Evolutionary conservation across 2,797 vertebrate species (phyloP).

Genomic region (Cirrhinus molitorella): DNA sequence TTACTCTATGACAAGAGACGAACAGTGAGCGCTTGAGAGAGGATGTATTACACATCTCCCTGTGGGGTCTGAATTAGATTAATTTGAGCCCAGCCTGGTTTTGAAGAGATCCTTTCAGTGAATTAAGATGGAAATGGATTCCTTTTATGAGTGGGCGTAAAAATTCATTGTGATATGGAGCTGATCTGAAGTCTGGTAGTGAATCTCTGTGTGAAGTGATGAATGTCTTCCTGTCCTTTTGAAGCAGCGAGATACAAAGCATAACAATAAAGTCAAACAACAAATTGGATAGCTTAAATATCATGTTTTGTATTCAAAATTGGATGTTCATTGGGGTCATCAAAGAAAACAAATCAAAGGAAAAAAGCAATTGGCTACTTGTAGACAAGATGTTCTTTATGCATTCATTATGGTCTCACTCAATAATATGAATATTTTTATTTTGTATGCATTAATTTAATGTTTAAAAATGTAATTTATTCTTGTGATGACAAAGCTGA

Average conservation of each 20-base stretch:
- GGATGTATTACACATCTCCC: constrained; percentile 56
- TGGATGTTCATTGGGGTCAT: background rate
- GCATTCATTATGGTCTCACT: background rate
- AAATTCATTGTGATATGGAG: constrained; percentile 31
- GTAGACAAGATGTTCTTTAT: background rate
- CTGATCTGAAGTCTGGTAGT: constrained; percentile 40
- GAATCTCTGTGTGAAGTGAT: constrained; percentile 42
- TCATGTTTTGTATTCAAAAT: constrained; percentile 16
- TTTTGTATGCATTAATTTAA: background rate
- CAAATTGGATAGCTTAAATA: constrained; percentile 25
- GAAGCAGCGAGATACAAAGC: background rate
- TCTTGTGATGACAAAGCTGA: background rate
- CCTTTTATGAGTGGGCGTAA: constrained; percentile 57
- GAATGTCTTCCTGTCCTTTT: constrained; percentile 12
- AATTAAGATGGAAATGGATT: constrained; percentile 63
- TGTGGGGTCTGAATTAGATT: constrained; percentile 53
- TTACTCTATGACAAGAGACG: constrained; percentile 54
- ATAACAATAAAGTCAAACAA: constrained; percentile 15
- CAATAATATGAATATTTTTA: background rate
- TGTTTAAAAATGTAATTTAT: background rate
- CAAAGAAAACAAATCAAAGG: constrained; percentile 19
- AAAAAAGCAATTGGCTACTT: background rate
- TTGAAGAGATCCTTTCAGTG: constrained; percentile 52
- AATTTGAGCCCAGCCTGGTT: constrained; percentile 44
- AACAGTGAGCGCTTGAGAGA: constrained; percentile 40